A percentile compares a stretch with the other conserved stretches of the same genome.
These are phyloP conservation scores for Cantharis rufa DNA, from an alignment of 2,888 invertebrate genomes.

Conservation along the genomic window DNA sequence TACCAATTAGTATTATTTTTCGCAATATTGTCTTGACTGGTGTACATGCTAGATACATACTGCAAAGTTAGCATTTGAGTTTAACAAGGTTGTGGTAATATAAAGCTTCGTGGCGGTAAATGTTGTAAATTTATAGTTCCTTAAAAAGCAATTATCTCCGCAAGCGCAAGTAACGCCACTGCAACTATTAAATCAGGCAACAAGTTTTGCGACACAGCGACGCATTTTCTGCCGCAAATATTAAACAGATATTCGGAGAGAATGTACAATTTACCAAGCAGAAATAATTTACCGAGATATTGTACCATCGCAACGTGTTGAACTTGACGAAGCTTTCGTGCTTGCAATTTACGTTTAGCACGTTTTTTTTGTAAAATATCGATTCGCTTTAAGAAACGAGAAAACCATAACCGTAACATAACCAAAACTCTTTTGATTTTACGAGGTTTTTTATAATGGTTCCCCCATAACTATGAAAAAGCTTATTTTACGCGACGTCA, in stretches of 20 bases:
- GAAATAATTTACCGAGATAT: not conserved
- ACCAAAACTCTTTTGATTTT: conserved; percentile 23
- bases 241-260: conserved; percentile 21
- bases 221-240: conserved; percentile 24
- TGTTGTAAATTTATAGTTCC: conserved; percentile 47
- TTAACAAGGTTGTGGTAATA: conserved; percentile 39
- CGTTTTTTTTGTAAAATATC: conserved; percentile 5
- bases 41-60: conserved; percentile 9
- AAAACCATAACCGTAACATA: conserved; percentile 16
- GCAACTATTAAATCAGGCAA: conserved; percentile 44
- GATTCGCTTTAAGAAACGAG: conserved; percentile 8
- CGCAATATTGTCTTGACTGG: conserved; percentile 7
- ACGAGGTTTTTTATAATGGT: conserved; percentile 16
- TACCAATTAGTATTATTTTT: not conserved
- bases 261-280: conserved; percentile 16
- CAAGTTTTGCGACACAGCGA: conserved; percentile 27
- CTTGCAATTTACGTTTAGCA: conserved; percentile 5
- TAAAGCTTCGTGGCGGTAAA: conserved; percentile 41
- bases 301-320: not conserved
- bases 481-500: conserved; percentile 26
- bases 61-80: conserved; percentile 28
- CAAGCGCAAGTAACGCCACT: conserved; percentile 32
- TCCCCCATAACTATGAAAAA: conserved; percentile 16
- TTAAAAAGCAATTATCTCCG: conserved; percentile 48
- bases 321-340: conserved; percentile 4